A percentile compares a stretch with the other conserved stretches of the same genome.
phyloP scores from a whole-genome alignment of 2,888 invertebrate species.

The Gastracanthus pulcherrimus region DNA sequence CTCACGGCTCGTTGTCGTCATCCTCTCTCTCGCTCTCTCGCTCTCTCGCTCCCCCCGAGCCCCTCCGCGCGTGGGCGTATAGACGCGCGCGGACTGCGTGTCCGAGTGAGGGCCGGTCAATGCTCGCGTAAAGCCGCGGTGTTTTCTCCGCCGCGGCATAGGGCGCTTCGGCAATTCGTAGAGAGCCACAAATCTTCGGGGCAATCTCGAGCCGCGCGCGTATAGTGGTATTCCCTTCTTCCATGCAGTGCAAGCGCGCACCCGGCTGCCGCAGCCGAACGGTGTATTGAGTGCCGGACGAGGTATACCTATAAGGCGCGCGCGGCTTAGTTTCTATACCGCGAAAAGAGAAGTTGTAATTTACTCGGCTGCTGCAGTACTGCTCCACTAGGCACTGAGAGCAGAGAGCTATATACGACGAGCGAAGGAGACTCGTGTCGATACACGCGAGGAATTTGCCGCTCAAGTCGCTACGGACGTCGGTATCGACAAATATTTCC shows the following conservation, averaged over 20 bases:
- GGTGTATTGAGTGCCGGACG: constrained; percentile 15
- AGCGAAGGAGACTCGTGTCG: too few relatives aligned
- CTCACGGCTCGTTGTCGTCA: too few relatives aligned
- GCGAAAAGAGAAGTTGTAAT: constrained; percentile 42
- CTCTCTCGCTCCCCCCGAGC: too few relatives aligned
- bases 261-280: background rate
- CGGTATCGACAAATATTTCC: background rate
- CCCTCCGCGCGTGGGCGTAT: constrained; percentile 42
- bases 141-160: background rate
- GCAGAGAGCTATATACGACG: background rate
- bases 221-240: constrained; percentile 9
- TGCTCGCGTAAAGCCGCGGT: constrained; percentile 47
- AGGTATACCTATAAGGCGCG: constrained; percentile 16
- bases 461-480: background rate
- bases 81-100: constrained; percentile 31
- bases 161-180: constrained; percentile 45
- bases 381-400: background rate
- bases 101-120: constrained; percentile 25
- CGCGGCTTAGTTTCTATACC: background rate
- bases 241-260: constrained; percentile 13
- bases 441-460: background rate
- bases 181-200: constrained; percentile 54
- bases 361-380: constrained; percentile 14
- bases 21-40: too few relatives aligned
- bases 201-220: constrained; percentile 40